These are phyloP conservation scores for Capromys pilorides DNA, from an alignment of 2,797 vertebrate species.

Conservation along the genomic window DNA sequence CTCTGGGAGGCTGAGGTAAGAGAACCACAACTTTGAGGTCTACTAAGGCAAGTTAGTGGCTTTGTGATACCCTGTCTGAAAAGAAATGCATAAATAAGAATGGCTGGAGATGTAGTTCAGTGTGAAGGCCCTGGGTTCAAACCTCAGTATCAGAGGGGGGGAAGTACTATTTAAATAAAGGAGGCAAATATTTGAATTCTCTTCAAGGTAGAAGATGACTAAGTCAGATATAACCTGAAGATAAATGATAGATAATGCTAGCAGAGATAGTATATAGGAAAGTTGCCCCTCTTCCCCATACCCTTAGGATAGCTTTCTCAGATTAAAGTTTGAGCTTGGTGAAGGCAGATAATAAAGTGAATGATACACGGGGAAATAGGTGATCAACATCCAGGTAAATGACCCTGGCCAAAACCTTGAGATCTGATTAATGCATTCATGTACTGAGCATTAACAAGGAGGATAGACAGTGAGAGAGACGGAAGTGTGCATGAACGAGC, in stretches of 20 bases:
- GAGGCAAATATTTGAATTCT: background rate
- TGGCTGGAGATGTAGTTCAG: background rate
- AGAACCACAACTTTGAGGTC: background rate
- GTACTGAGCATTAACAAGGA: slow-evolving; percentile 37
- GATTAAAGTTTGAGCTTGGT: background rate
- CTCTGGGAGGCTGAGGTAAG: background rate
- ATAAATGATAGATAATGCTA: background rate
- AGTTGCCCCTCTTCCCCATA: background rate
- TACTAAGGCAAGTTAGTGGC: background rate
- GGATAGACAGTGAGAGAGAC: background rate
- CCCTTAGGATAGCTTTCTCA: background rate
- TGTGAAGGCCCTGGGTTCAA: background rate
- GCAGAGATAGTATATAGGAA: background rate
- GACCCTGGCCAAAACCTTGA: background rate
- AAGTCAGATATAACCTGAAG: background rate
- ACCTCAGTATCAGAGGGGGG: background rate
- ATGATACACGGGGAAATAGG: background rate
- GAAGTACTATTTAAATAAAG: background rate
- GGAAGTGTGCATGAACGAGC: background rate
- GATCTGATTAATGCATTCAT: slow-evolving; percentile 43
- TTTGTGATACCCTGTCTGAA: background rate
- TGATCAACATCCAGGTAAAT: background rate
- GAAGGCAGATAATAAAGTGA: background rate
- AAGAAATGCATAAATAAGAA: background rate
- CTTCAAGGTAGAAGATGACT: background rate